These are phyloP conservation scores for Ophion ellenae DNA, from an alignment of 2,888 invertebrate genomes.

Conservation along the genomic window DNA sequence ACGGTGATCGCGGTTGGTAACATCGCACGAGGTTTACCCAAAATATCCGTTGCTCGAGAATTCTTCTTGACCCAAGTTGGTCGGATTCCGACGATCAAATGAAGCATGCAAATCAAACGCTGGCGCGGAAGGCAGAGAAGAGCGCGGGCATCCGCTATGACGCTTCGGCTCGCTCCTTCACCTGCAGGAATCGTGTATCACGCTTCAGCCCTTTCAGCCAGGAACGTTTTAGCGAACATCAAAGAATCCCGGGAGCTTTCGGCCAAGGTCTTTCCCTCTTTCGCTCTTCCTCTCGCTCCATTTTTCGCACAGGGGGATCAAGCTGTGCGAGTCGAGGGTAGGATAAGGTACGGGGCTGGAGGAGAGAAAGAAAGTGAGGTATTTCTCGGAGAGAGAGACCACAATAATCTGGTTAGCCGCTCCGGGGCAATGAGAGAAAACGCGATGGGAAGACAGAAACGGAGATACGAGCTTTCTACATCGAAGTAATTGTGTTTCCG, in stretches of 20 bases:
- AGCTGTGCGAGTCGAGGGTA: conserved; percentile 34
- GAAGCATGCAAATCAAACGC: conserved; percentile 74
- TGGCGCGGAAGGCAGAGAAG: conserved; percentile 27
- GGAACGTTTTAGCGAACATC: conserved; percentile 81
- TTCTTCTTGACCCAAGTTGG: conserved; percentile 70
- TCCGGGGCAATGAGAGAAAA: conserved; percentile 56
- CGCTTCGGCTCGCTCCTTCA: conserved; percentile 71
- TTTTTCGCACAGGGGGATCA: conserved; percentile 45
- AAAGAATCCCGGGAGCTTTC: conserved; percentile 81
- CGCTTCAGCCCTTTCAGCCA: conserved; percentile 79
- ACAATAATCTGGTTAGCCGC: conserved; percentile 70
- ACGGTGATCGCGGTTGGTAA: conserved; percentile 34
- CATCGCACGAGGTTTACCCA: conserved; percentile 73
- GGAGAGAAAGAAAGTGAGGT: conserved; percentile 33
- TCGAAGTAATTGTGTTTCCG: conserved; percentile 59
- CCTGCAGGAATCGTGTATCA: conserved; percentile 78
- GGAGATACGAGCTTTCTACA: conserved; percentile 46
- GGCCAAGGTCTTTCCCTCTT: conserved; percentile 59
- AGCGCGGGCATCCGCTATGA: conserved; percentile 42
- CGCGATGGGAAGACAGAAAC: conserved; percentile 34
- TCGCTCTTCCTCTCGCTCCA: conserved; percentile 29
- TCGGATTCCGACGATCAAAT: conserved; percentile 81
- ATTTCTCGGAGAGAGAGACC: conserved; percentile 64
- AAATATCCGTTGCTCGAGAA: conserved; percentile 71
- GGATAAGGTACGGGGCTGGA: conserved; percentile 46